Percentiles rank a stretch among this genome's conserved stretches.
These are phyloP conservation scores for Stenoptilia bipunctidactyla DNA, from an alignment of 2,888 invertebrate species.

Conservation along the genomic window DNA sequence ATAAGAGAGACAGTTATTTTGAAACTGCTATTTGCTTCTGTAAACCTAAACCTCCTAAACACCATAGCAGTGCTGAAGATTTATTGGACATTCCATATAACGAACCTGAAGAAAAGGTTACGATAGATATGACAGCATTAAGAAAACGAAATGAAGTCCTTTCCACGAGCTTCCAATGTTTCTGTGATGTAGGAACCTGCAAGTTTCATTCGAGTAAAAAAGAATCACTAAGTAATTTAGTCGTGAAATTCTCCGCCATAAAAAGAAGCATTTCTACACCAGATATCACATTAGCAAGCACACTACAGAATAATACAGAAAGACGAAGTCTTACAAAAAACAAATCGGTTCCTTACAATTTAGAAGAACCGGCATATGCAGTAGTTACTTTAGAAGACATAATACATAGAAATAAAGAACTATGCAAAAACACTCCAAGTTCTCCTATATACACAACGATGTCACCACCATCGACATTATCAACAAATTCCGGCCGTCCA, in stretches of 20 bases:
- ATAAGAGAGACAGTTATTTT: conserved; percentile 47
- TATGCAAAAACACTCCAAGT: conserved; percentile 11
- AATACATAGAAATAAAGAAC: conserved; percentile 27
- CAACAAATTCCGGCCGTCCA: conserved; percentile 39
- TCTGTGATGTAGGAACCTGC: conserved; percentile 50
- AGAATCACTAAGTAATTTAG: conserved; percentile 32
- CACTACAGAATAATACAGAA: conserved; percentile 38
- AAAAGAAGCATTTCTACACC: conserved; percentile 62
- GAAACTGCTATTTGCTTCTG: conserved; percentile 67
- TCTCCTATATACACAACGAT: conserved; percentile 35
- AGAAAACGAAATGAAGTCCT: conserved; percentile 34
- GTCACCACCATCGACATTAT: conserved; percentile 40
- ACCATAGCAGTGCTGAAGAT: conserved; percentile 58
- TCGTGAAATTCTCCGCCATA: conserved; percentile 56
- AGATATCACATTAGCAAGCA: conserved; percentile 43
- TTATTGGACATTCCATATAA: conserved; percentile 34
- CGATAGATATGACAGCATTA: conserved; percentile 38
- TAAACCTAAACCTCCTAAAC: conserved; percentile 45
- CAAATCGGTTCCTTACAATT: conserved; percentile 43
- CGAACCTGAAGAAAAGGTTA: conserved; percentile 33
- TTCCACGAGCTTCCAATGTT: conserved; percentile 53
- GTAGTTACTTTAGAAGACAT: conserved; percentile 40
- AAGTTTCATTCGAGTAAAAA: conserved; percentile 43
- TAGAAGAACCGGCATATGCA: conserved; percentile 47
- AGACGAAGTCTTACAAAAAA: conserved; percentile 37